Conservation (phyloP, 2,797 vertebrate genomes). For the Liasis olivaceus region DNA sequence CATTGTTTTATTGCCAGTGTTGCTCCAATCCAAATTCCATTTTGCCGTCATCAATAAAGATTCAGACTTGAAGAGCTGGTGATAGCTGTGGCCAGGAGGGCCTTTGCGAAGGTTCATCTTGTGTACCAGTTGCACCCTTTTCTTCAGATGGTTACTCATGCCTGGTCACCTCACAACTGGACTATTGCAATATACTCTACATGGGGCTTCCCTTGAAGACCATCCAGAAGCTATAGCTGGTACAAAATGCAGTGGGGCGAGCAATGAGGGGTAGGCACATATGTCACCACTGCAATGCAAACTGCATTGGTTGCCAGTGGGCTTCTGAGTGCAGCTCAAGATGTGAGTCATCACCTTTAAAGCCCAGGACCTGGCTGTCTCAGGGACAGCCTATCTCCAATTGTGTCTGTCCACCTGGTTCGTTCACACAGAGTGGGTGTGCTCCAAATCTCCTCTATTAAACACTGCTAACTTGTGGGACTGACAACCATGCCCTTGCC, state of each 20-base stretch:
- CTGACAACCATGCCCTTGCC: background rate
- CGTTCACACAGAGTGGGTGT: background rate
- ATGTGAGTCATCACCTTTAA: background rate
- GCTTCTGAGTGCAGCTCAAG: background rate
- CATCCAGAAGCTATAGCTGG: background rate
- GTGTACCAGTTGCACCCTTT: background rate
- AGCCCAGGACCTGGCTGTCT: background rate
- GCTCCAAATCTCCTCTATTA: background rate
- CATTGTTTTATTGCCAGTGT: background rate
- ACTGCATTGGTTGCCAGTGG: background rate
- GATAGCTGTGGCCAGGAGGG: background rate
- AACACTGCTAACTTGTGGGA: background rate
- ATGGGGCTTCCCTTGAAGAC: background rate
- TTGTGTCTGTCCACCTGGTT: background rate
- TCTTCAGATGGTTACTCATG: background rate
- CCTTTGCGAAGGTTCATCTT: background rate
- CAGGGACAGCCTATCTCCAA: background rate
- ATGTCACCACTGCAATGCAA: background rate
- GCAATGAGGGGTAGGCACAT: background rate
- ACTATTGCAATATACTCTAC: background rate
- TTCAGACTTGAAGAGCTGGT: background rate
- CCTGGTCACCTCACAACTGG: background rate
- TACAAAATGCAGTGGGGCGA: background rate
- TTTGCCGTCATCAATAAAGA: background rate
- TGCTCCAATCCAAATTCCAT: background rate